Evolutionary conservation across 2,113 vertebrate genomes (phyloP).

Genomic region (Pitta sordida): DNA sequence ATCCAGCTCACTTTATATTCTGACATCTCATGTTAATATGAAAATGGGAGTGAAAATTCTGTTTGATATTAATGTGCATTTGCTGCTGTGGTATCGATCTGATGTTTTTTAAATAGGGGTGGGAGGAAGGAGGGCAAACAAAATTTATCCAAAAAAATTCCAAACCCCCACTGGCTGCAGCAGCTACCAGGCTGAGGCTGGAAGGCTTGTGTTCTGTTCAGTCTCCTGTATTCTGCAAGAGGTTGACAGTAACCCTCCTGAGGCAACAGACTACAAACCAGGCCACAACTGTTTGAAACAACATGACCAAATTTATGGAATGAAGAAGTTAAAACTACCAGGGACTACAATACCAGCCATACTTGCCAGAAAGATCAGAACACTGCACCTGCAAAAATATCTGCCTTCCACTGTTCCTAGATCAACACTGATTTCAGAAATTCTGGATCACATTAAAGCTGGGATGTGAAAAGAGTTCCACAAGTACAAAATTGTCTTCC

Average conservation of each 20-base stretch:
- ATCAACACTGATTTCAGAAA: not conserved
- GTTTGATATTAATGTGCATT: constrained; percentile 42
- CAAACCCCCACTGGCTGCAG: not conserved
- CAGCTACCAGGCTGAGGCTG: not conserved
- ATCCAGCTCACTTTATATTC: constrained; percentile 1
- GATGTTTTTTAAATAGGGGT: constrained; percentile 8
- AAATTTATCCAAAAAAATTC: not conserved
- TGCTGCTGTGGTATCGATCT: constrained; percentile 17
- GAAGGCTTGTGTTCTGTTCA: not conserved
- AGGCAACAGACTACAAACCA: not conserved
- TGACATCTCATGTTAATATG: not conserved
- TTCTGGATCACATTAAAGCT: not conserved
- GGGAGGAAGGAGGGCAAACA: not conserved
- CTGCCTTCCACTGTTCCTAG: not conserved
- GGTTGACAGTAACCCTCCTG: not conserved
- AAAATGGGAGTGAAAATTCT: constrained; percentile 41
- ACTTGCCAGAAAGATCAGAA: not conserved
- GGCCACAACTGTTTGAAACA: not conserved
- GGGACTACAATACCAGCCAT: not conserved
- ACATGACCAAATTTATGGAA: not conserved
- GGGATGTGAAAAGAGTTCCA: not conserved
- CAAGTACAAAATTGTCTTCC: not conserved
- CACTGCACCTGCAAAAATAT: not conserved
- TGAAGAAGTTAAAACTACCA: not conserved
- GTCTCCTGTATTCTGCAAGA: not conserved